Conservation (phyloP, 2,797 vertebrate genomes). For the Paedocypris micromegethes region DNA sequence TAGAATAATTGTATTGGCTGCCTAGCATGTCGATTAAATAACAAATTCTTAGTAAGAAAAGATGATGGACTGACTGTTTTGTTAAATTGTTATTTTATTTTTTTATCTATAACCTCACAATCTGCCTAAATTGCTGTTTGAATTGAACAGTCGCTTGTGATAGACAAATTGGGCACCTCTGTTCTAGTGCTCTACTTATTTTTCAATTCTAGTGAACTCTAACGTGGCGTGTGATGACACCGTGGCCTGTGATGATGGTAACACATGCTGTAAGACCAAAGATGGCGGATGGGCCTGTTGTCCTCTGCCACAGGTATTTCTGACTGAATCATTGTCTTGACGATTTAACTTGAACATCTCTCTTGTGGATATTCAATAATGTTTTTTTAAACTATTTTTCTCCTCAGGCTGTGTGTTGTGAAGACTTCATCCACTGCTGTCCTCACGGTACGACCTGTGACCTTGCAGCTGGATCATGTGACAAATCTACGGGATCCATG, state of each 20-base stretch:
- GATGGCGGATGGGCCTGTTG: slow-evolving; percentile 35
- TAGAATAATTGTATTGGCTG: no score
- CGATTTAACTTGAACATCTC: not conserved
- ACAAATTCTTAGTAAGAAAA: no score
- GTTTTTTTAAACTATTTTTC: not conserved
- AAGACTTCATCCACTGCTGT: slow-evolving; percentile 54
- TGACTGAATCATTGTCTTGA: not conserved
- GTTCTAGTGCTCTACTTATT: not conserved
- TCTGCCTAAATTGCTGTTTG: no score
- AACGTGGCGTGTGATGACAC: slow-evolving; percentile 47
- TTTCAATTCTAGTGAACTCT: not conserved
- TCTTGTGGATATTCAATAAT: no score
- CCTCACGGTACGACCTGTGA: slow-evolving; percentile 53
- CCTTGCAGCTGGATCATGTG: slow-evolving; percentile 32
- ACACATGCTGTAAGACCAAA: slow-evolving; percentile 31
- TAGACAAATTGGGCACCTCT: no score
- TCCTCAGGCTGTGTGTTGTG: slow-evolving; percentile 55
- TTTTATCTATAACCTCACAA: no score
- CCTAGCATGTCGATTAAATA: no score
- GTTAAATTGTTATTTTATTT: no score
- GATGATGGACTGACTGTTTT: no score
- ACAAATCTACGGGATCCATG: not conserved
- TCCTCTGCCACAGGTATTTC: slow-evolving; percentile 62
- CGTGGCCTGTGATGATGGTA: not conserved
- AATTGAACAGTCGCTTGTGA: no score